Percentiles rank a stretch among this genome's conserved stretches.
phyloP scores from a whole-genome alignment of 2,797 vertebrate genomes.

The Cirrhinus molitorella region DNA sequence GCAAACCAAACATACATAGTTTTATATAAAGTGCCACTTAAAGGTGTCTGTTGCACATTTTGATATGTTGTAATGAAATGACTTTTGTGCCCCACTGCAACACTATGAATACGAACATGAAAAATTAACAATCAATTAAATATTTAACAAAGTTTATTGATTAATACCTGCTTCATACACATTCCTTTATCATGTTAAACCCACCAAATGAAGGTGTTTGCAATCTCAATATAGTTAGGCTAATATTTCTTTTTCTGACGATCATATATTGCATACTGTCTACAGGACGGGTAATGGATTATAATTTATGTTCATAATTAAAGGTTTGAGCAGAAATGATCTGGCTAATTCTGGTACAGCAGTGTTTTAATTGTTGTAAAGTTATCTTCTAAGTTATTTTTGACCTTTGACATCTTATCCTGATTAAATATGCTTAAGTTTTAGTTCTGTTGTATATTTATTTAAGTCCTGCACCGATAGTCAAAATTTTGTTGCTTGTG shows the following conservation, averaged over 20 bases:
- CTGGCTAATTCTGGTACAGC: constrained; percentile 24
- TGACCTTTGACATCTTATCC: not conserved
- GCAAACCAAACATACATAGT: constrained; percentile 70
- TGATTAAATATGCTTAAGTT: constrained; percentile 6
- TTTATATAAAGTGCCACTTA: constrained; percentile 70
- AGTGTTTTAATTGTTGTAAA: constrained; percentile 43
- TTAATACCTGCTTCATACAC: constrained; percentile 2
- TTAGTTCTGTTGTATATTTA: not conserved
- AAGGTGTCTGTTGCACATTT: constrained; percentile 60
- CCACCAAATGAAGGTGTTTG: constrained; percentile 23
- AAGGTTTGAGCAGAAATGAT: not conserved
- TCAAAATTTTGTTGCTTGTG: not conserved
- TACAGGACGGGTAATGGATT: not conserved
- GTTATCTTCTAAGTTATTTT: constrained; percentile 17
- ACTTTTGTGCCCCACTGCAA: constrained; percentile 61
- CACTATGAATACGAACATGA: constrained; percentile 30
- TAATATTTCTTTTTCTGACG: not conserved
- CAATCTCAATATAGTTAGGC: not conserved
- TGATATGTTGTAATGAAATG: constrained; percentile 52
- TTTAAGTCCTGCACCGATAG: not conserved
- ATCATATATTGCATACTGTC: constrained; percentile 10
- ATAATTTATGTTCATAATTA: not conserved
- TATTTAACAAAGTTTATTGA: not conserved
- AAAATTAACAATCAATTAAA: constrained; percentile 7
- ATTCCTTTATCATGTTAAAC: not conserved